These are phyloP conservation scores for Leptopilina clavipes DNA, from an alignment of 1,140 invertebrate species.

Conservation along the genomic window DNA sequence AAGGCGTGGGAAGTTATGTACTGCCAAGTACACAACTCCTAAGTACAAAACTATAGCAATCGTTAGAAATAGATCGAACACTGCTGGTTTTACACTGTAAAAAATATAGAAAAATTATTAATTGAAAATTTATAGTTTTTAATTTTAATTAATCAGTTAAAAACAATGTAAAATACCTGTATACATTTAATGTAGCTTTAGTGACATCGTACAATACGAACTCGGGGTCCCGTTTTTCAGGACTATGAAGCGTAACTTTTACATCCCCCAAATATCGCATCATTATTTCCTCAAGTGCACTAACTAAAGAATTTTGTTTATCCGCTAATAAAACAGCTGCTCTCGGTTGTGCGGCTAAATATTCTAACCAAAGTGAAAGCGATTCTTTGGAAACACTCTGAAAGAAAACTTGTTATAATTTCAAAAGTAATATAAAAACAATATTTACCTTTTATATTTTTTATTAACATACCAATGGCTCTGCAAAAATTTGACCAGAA, in stretches of 20 bases:
- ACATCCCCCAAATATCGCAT: constrained; percentile 85
- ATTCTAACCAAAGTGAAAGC: constrained; percentile 84
- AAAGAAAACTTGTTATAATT: constrained; percentile 40
- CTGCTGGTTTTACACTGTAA: constrained; percentile 95
- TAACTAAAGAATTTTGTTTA: constrained; percentile 80
- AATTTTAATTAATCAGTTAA: too few species aligned
- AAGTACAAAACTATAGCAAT: constrained; percentile 90
- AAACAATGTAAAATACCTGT: constrained; percentile 81
- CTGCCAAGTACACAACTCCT: constrained; percentile 85
- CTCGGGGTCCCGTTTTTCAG: constrained; percentile 93
- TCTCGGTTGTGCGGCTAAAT: constrained; percentile 82
- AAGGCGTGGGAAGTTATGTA: constrained; percentile 81
- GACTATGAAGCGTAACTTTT: constrained; percentile 80
- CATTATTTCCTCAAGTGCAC: constrained; percentile 83
- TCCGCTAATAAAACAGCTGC: constrained; percentile 83
- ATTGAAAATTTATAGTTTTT: too few species aligned
- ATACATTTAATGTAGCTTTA: constrained; percentile 87
- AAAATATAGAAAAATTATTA: constrained; percentile 37
- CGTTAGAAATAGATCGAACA: constrained; percentile 97
- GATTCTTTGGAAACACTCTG: constrained; percentile 84
- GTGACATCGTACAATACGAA: constrained; percentile 93
- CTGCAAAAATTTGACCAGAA: constrained; percentile 80
- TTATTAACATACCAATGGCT: constrained; percentile 78
- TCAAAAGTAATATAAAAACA: constrained; percentile 2
- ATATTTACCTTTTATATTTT: constrained; percentile 30